Conservation (phyloP, 2,888 invertebrate genomes). For the Heliconius cydno region DNA sequence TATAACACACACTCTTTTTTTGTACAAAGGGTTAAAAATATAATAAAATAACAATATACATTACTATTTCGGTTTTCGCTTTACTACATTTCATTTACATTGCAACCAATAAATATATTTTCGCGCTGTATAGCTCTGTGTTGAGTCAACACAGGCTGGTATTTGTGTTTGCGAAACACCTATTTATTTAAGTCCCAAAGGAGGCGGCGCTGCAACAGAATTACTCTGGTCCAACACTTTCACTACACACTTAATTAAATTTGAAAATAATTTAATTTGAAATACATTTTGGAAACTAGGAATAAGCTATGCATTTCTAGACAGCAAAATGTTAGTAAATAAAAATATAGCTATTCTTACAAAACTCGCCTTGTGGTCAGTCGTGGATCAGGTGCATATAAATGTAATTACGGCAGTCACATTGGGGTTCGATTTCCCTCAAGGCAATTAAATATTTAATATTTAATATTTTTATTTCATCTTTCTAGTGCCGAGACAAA, state of each 20-base stretch:
- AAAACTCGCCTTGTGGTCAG: no score
- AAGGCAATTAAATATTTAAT: no score
- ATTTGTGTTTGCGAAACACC: slow-evolving; percentile 38
- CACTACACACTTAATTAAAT: slow-evolving; percentile 36
- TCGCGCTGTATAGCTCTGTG: not conserved
- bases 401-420: no score
- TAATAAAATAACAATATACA: not conserved
- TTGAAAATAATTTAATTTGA: slow-evolving; percentile 14
- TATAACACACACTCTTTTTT: no score
- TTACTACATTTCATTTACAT: not conserved
- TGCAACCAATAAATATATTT: slow-evolving; percentile 11
- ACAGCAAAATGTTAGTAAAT: not conserved
- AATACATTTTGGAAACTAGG: slow-evolving; percentile 9
- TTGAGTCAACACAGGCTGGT: slow-evolving; percentile 26
- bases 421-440: no score
- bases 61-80: not conserved
- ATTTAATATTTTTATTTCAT: no score
- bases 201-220: slow-evolving; percentile 36
- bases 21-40: no score
- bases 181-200: slow-evolving; percentile 42
- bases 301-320: not conserved
- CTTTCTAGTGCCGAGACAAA: no score
- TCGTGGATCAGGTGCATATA: no score
- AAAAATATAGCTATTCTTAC: not conserved
- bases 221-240: slow-evolving; percentile 41